Conservation (phyloP, 2,113 vertebrate species). For the Microtus richardsoni region DNA sequence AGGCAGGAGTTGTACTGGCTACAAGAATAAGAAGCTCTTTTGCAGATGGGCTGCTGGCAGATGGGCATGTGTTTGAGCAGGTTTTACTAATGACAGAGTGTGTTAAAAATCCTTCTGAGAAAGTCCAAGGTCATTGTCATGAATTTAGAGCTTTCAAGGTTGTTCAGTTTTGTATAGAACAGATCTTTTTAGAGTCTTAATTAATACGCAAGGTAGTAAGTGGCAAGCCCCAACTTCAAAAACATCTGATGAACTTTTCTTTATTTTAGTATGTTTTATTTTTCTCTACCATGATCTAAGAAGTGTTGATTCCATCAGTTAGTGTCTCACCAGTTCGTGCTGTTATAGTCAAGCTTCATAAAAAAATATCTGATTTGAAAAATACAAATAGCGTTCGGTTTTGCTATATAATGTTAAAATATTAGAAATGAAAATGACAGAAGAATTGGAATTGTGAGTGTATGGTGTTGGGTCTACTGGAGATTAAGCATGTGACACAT, state of each 20-base stretch:
- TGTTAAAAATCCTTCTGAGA: slow-evolving; percentile 92
- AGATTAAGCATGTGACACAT: neutral
- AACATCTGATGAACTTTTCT: neutral
- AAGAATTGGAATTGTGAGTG: slow-evolving; percentile 2
- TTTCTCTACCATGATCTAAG: slow-evolving; percentile 46
- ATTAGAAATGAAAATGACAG: slow-evolving; percentile 34
- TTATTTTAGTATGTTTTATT: slow-evolving; percentile 42
- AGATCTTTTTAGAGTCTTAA: slow-evolving; percentile 88
- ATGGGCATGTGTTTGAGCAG: slow-evolving; percentile 94
- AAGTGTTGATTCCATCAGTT: neutral
- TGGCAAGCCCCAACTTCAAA: slow-evolving; percentile 55
- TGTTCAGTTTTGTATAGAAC: slow-evolving; percentile 86
- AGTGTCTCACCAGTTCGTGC: neutral
- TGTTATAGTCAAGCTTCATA: neutral
- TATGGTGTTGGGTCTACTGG: slow-evolving; percentile 2
- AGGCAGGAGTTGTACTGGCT: slow-evolving; percentile 90
- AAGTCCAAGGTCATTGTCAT: slow-evolving; percentile 90
- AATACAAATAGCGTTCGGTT: slow-evolving; percentile 2
- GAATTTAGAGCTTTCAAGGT: slow-evolving; percentile 88
- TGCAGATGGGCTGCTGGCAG: slow-evolving; percentile 92
- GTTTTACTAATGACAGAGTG: slow-evolving; percentile 90
- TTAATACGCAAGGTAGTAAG: slow-evolving; percentile 81
- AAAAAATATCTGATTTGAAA: slow-evolving; percentile 30
- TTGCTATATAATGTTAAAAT: slow-evolving; percentile 27
- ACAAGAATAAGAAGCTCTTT: slow-evolving; percentile 90